A percentile compares a stretch with the other conserved stretches of the same genome.
Evolutionary conservation across 2,888 invertebrate genomes (phyloP).

Genomic region (Cephus pygmeus): DNA sequence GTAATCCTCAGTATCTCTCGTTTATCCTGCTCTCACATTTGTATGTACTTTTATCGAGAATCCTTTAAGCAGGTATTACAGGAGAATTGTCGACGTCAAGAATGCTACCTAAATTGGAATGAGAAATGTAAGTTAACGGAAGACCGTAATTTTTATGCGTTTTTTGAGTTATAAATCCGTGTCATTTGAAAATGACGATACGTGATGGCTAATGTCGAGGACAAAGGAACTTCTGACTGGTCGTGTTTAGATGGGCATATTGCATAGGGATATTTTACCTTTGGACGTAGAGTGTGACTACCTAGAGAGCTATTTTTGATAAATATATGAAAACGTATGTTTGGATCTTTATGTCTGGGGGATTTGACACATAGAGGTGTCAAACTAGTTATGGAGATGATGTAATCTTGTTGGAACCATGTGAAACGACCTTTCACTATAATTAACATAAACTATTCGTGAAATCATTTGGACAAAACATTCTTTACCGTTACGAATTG

Average conservation of each 20-base stretch:
- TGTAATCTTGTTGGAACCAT: constrained; percentile 60
- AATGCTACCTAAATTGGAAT: not conserved
- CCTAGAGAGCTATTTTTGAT: not conserved
- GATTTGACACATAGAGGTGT: constrained; percentile 24
- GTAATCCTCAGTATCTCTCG: not conserved
- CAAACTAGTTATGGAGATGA: constrained; percentile 52
- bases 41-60: not conserved
- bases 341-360: not conserved
- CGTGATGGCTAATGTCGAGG: not conserved
- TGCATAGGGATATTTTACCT: not conserved
- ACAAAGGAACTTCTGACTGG: not conserved
- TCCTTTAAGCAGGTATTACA: no score
- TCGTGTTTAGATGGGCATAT: not conserved
- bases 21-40: not conserved
- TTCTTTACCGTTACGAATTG: not conserved
- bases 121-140: not conserved
- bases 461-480: not conserved
- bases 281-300: not conserved
- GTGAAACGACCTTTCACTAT: constrained; percentile 55
- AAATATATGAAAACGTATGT: not conserved
- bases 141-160: not conserved
- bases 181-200: not conserved
- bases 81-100: not conserved
- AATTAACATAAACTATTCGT: not conserved
- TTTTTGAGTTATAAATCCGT: not conserved